phyloP scores from a whole-genome alignment of 92 coral and sea anemone species.

The Porites evermanni region DNA sequence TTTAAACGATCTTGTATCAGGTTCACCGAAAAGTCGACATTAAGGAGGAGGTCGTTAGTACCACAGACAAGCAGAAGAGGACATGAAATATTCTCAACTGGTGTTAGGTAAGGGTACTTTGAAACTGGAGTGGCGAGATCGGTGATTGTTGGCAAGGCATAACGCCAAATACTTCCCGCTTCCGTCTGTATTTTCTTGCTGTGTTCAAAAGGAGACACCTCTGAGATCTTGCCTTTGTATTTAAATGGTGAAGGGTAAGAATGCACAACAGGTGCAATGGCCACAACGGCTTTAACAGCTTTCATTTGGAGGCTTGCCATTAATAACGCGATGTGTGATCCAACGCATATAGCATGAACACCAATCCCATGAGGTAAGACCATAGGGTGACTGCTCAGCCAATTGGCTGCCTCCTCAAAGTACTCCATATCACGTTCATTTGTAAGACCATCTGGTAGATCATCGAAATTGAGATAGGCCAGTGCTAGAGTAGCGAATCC shows the following conservation, averaged over 20 bases:
- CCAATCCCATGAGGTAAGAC: slow-evolving; percentile 64
- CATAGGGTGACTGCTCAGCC: slow-evolving; percentile 69
- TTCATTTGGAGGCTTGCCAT: slow-evolving; percentile 45
- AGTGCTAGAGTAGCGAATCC: slow-evolving; percentile 74
- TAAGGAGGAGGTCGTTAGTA: slow-evolving; percentile 34
- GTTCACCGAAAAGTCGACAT: slow-evolving; percentile 28
- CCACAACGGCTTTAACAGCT: slow-evolving; percentile 53
- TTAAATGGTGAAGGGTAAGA: background rate
- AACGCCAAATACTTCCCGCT: slow-evolving; percentile 17
- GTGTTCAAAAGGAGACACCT: background rate
- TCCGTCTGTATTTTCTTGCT: background rate
- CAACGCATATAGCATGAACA: slow-evolving; percentile 55
- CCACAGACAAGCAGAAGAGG: slow-evolving; percentile 67
- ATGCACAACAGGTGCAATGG: slow-evolving; percentile 21
- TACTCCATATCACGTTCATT: slow-evolving; percentile 56
- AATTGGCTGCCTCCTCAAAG: slow-evolving; percentile 73
- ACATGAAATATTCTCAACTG: slow-evolving; percentile 58
- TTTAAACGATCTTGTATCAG: slow-evolving; percentile 47
- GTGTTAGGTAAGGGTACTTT: slow-evolving; percentile 18
- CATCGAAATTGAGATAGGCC: slow-evolving; percentile 65
- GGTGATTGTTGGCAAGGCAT: background rate
- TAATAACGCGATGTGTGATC: slow-evolving; percentile 53
- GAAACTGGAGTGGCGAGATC: background rate
- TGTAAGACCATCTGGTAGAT: slow-evolving; percentile 55
- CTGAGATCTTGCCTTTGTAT: slow-evolving; percentile 37